Base-by-base conservation (phyloP, 2,113 vertebrate genomes). In the Albula glossodonta region DNA sequence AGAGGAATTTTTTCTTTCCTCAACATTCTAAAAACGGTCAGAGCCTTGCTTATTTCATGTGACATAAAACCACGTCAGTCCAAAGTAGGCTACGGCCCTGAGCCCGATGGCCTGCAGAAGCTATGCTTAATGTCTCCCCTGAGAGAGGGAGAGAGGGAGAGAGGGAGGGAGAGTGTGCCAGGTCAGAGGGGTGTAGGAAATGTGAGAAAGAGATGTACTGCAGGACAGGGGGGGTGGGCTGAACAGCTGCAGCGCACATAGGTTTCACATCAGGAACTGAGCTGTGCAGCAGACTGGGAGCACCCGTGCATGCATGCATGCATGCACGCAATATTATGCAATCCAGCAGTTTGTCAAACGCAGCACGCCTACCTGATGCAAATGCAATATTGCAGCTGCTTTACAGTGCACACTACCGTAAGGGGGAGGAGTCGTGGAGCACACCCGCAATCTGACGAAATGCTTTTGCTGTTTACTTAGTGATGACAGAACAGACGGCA, bases 151-250 rank as follows among this genome's bases (percentile, higher is more conserved):
- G 81, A 7, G 22, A 0, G n/a, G 48, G 53, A 48, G 10, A 17
- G 79, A 10, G 88, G 85, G 78, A 87, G 88, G 92, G 81, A 82
- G 31, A 63, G 60, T 3, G 19, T 1, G 19, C 74, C 80, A 78
- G 51, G 63, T 11, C 8, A 74, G 15, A 51, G 78, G 52, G 60
- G 17, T 56, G 53, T 56, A 56, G 6, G 53, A n/a, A 70, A 60
- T 60, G 57, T 70, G 19, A n/a, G 3, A 70, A 4, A 70, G 8
- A 13, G 15, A 70, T 70, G 63, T 70, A 60, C 12, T 60, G 63
- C 3, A 56, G 53, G 22, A 70, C 17, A n/a, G 19, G 63, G 63
- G 4, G 17, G 63, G n/a, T 41, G 31, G 31, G 31, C 31, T 41
- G 63, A 3, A n/a, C 4, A n/a, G 8, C 4, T 70, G 6, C 63